These are phyloP conservation scores for Harmothoe impar DNA, from an alignment of 2,888 invertebrate genomes.

Conservation along the genomic window DNA sequence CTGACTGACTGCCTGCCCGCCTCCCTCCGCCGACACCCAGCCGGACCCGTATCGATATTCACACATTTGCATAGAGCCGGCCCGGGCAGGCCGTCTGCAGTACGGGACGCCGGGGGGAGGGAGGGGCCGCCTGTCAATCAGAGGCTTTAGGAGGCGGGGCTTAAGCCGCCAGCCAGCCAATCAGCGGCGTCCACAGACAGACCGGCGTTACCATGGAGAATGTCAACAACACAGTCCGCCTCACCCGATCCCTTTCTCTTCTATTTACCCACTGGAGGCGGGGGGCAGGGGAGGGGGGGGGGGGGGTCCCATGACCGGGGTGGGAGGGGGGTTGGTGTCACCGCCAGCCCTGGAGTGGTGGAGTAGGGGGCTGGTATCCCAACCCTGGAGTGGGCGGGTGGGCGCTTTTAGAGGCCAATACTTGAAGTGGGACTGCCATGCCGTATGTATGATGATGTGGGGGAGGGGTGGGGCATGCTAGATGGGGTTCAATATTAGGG, in stretches of 20 bases:
- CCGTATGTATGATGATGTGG: neutral
- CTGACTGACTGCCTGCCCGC: neutral
- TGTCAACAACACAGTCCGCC: slow-evolving; percentile 40
- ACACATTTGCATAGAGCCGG: slow-evolving; percentile 56
- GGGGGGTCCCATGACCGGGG: neutral
- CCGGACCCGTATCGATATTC: slow-evolving; percentile 42
- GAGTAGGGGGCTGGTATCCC: neutral
- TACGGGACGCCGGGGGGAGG: neutral
- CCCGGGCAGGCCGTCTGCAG: neutral
- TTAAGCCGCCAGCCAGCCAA: neutral
- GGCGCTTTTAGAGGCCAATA: neutral
- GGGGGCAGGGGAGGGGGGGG: neutral
- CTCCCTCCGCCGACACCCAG: neutral
- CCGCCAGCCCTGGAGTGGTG: too few species aligned
- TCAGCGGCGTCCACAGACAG: slow-evolving; percentile 31
- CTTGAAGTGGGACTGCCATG: neutral
- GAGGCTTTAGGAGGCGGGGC: slow-evolving; percentile 23
- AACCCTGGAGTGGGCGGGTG: neutral
- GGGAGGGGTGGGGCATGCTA: neutral
- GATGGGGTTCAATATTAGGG: too few species aligned
- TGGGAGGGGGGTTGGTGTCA: neutral
- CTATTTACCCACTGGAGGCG: slow-evolving; percentile 19
- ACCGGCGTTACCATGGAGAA: slow-evolving; percentile 57
- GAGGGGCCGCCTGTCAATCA: slow-evolving; percentile 30
- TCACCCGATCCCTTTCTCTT: slow-evolving; percentile 32